Evolutionary conservation across 2,888 invertebrate genomes (phyloP), one percentile per base, ranked within the genome.

Genomic region (Cheilosia scutellata): DNA sequence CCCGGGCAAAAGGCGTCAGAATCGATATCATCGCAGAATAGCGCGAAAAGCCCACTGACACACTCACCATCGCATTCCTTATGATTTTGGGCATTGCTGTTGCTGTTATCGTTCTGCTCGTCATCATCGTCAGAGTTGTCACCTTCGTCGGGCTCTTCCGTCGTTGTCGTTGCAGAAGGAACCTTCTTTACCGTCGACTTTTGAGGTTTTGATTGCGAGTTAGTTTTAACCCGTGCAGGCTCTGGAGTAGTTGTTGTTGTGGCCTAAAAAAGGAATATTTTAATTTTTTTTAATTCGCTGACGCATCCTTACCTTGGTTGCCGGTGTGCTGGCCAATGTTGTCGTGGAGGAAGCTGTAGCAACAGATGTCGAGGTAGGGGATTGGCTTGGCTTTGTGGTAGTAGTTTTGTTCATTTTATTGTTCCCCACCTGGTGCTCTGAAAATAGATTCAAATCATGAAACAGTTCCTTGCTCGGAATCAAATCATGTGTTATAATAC

Each of bases 21-120:
- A 90, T 98, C 97, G 70, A 97, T 95, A 89, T 96, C 95, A 89
- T 97, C 97, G 90, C 98, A 98, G 88, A 98, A 95, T 68, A 97
- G 93, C 7, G 97, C 96, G 90, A 97, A 95, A 44, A 98, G 93
- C 0, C 96, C 96, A 80, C 95, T 96, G 88, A 97, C 95, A 92
- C 98, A 98, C 90, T 97, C 96, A 0, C 98, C 98, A 58, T 94
- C 94, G 90, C 98, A 98, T 47, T 95, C 94, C 89, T 94, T 94
- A 0, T 91, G 92, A 0, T 88, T 89, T 62, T 89, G 89, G 4
- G 89, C 90, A 58, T 88, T 88, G 2, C 87, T 70, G 20, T 75
- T 72, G 49, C 83, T 87, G 11, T 82, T 80, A 68, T 55, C 13
- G 11, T 55, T 16, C 5, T 87, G 77, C 3, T 90, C 90, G 0